Evolutionary conservation across 2,888 invertebrate genomes (phyloP).

Genomic region (Terebella lapidaria): DNA sequence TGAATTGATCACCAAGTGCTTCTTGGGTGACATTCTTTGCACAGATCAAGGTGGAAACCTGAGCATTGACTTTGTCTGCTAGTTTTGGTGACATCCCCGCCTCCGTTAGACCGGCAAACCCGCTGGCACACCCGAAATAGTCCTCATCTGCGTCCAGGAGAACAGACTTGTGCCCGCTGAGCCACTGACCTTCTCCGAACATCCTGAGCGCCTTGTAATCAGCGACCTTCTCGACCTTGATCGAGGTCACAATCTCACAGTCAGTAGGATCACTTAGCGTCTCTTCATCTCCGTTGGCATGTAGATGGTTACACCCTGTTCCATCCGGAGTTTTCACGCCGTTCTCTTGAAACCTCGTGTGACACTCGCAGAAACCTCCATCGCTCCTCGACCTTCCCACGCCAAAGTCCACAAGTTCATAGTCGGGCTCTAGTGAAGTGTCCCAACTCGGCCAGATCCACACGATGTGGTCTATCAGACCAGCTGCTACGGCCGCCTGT

Average conservation of each 20-base stretch:
- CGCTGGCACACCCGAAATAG: constrained; percentile 13
- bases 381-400: background rate
- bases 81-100: no score
- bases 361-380: constrained; percentile 7
- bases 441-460: constrained; percentile 20
- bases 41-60: constrained; percentile 4
- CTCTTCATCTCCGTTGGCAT: background rate
- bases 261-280: background rate
- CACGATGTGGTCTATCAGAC: constrained; percentile 6
- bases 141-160: constrained; percentile 17
- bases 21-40: constrained; percentile 9
- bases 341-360: background rate
- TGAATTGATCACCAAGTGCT: constrained; percentile 3
- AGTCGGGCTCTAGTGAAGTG: background rate
- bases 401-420: background rate
- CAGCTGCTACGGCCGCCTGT: constrained; percentile 15
- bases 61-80: no score
- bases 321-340: no score
- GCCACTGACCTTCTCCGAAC: background rate
- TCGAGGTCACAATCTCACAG: background rate
- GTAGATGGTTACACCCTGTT: background rate
- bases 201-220: constrained; percentile 7
- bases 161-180: background rate
- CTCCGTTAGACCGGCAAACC: background rate
- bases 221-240: background rate